These are phyloP conservation scores for Neuroscelio doddi DNA, from an alignment of 2,888 invertebrate genomes.

Conservation along the genomic window DNA sequence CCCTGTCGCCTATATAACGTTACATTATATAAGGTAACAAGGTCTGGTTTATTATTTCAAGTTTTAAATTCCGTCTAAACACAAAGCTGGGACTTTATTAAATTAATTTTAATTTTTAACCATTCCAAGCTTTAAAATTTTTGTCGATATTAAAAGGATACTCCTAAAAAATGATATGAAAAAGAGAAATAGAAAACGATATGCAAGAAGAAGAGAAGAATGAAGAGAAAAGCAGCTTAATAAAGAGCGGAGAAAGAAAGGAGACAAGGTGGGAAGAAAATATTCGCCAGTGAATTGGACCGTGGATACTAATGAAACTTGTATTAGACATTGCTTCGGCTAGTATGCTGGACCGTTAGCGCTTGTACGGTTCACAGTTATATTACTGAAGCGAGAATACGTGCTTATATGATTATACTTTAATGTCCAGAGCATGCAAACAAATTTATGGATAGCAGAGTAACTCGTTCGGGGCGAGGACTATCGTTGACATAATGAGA, in stretches of 20 bases:
- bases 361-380: slow-evolving; percentile 22
- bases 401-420: slow-evolving; percentile 40
- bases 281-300: slow-evolving; percentile 34
- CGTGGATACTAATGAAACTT: slow-evolving; percentile 41
- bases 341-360: slow-evolving; percentile 30
- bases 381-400: slow-evolving; percentile 40
- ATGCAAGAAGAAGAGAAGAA: slow-evolving; percentile 35
- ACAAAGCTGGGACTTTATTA: slow-evolving; percentile 53
- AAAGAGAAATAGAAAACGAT: slow-evolving; percentile 18
- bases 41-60: slow-evolving; percentile 63
- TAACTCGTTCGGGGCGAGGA: slow-evolving; percentile 17
- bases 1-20: no score
- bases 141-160: slow-evolving; percentile 39
- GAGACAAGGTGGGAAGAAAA: slow-evolving; percentile 3
- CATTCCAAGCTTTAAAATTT: slow-evolving; percentile 43
- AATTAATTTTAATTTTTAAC: slow-evolving; percentile 56
- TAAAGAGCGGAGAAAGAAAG: slow-evolving; percentile 10
- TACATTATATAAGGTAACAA: slow-evolving; percentile 54
- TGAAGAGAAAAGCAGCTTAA: slow-evolving; percentile 20
- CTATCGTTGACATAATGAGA: slow-evolving; percentile 14
- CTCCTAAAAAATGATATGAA: slow-evolving; percentile 21
- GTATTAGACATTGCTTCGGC: slow-evolving; percentile 38
- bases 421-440: slow-evolving; percentile 28
- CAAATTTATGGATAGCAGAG: slow-evolving; percentile 24
- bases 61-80: slow-evolving; percentile 52